Percentiles rank a stretch among this genome's conserved stretches.
Conservation (phyloP, 1,140 invertebrate genomes). For the Macrobrachium nipponense region DNA sequence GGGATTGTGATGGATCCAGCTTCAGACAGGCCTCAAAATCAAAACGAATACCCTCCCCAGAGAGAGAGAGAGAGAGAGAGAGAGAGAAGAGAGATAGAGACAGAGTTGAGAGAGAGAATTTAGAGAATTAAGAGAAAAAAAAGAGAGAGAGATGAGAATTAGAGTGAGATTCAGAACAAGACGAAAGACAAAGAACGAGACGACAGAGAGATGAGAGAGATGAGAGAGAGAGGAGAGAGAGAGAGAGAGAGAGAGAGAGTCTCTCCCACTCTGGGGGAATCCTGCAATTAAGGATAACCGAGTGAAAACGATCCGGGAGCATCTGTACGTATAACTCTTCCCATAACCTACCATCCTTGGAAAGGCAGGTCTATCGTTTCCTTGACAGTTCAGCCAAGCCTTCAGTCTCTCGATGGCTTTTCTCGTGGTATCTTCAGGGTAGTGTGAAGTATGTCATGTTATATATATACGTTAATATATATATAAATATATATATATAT, state of each 20-base stretch:
- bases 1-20: not conserved
- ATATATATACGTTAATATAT: too few species aligned
- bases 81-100: not conserved
- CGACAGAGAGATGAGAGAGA: not conserved
- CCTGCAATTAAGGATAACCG: not conserved
- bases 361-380: too few species aligned
- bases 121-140: too few species aligned
- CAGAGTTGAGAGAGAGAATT: not conserved
- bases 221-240: not conserved
- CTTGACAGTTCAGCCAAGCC: too few species aligned
- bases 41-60: not conserved
- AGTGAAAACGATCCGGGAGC: too few species aligned
- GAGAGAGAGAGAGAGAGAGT: not conserved
- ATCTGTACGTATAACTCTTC: too few species aligned
- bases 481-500: too few species aligned
- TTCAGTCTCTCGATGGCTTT: too few species aligned
- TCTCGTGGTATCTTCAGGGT: too few species aligned
- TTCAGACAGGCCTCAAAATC: not conserved
- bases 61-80: conserved; percentile 13
- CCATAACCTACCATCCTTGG: too few species aligned
- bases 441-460: too few species aligned
- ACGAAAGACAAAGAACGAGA: not conserved
- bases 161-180: not conserved
- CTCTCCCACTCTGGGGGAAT: not conserved
- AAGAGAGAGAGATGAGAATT: not conserved